Evolutionary conservation across 2,888 invertebrate genomes (phyloP).

Genomic region (Miltochrista miniata): DNA sequence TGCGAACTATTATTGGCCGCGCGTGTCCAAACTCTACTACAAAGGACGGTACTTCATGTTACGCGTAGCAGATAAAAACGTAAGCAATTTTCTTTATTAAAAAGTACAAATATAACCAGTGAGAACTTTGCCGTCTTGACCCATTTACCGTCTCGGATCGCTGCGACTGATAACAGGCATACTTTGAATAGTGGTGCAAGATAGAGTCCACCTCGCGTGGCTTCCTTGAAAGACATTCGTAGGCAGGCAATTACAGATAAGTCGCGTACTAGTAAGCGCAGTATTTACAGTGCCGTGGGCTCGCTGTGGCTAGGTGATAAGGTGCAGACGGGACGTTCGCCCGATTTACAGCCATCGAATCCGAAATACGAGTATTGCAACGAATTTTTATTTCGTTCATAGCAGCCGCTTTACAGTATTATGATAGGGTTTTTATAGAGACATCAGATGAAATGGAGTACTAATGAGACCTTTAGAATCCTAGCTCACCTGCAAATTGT

Average conservation of each 20-base stretch:
- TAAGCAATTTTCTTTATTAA: constrained; percentile 77
- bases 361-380: no score
- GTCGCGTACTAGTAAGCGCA: constrained; percentile 72
- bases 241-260: constrained; percentile 83
- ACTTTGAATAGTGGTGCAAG: constrained; percentile 72
- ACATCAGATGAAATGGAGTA: no score
- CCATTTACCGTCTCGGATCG: constrained; percentile 64
- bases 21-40: constrained; percentile 98
- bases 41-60: constrained; percentile 99
- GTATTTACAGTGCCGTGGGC: constrained; percentile 77
- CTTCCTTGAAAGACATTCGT: constrained; percentile 81
- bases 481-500: no score
- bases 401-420: no score
- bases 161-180: constrained; percentile 55
- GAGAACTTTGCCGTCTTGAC: no score
- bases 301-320: constrained; percentile 46
- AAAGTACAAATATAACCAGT: constrained; percentile 30
- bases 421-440: no score
- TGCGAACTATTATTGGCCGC: constrained; percentile 99
- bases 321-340: constrained; percentile 11
- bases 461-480: no score
- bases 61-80: constrained; percentile 97
- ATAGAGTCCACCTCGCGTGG: constrained; percentile 72
- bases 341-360: constrained; percentile 15
- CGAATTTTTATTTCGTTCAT: no score